These are phyloP conservation scores for Botia kubotai DNA, from an alignment of 2,797 vertebrate genomes.

Conservation along the genomic window DNA sequence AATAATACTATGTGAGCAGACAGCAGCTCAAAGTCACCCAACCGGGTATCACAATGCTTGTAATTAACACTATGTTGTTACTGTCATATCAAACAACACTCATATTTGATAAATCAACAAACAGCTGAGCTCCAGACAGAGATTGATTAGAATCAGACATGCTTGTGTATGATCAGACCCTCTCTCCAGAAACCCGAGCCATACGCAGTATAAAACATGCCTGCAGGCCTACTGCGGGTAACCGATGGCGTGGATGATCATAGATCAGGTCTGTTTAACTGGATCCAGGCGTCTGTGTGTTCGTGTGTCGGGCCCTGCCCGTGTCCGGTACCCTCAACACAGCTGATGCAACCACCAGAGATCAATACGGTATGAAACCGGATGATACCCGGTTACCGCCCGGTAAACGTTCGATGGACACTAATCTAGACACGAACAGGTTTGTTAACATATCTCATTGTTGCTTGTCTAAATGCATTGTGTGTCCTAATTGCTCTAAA, in stretches of 20 bases:
- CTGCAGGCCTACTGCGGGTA: neutral
- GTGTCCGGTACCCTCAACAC: constrained; percentile 3
- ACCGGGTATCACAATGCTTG: too few species aligned
- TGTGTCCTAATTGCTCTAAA: neutral
- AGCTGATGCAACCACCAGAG: constrained; percentile 29
- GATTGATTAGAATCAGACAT: too few species aligned
- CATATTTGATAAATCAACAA: too few species aligned
- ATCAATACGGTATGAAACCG: neutral
- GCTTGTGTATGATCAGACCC: too few species aligned
- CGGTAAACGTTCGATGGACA: too few species aligned
- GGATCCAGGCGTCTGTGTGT: neutral
- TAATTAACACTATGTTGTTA: too few species aligned
- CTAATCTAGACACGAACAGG: neutral
- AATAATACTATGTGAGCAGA: too few species aligned
- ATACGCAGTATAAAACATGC: neutral
- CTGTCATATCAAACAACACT: too few species aligned
- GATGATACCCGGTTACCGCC: too few species aligned
- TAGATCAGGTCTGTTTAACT: neutral
- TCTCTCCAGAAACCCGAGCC: too few species aligned
- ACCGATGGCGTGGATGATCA: neutral
- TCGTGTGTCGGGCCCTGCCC: neutral
- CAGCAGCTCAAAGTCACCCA: too few species aligned
- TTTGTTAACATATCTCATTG: neutral
- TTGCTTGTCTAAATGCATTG: neutral
- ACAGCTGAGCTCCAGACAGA: too few species aligned